These are phyloP conservation scores for Lasioglossum lativentre DNA, from an alignment of 2,888 invertebrate genomes.

Conservation along the genomic window DNA sequence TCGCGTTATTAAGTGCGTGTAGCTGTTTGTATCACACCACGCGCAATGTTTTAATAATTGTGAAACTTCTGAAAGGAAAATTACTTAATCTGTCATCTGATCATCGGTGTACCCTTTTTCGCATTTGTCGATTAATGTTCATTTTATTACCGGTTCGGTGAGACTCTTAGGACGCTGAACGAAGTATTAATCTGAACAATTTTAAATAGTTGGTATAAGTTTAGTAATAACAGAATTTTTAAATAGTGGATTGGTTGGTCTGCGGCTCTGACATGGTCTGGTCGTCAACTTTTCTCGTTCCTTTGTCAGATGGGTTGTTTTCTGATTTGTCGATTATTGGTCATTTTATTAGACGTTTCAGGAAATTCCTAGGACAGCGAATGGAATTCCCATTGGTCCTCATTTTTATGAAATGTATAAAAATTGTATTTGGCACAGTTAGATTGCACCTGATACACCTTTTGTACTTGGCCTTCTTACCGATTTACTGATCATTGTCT, in stretches of 20 bases:
- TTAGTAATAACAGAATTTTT: background rate
- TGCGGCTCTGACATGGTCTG: background rate
- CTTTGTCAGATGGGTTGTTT: too few species aligned
- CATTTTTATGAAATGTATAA: too few species aligned
- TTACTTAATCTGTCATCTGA: background rate
- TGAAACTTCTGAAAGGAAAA: background rate
- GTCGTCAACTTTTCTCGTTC: background rate
- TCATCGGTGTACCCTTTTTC: background rate
- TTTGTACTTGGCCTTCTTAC: background rate
- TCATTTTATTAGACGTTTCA: background rate
- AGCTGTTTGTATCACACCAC: background rate
- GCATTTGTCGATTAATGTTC: too few species aligned
- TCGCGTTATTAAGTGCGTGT: background rate
- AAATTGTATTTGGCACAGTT: too few species aligned
- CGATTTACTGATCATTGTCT: background rate
- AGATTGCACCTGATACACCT: too few species aligned
- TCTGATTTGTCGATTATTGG: background rate
- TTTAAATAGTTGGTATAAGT: background rate
- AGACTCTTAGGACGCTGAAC: background rate
- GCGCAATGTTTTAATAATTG: background rate
- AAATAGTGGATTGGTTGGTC: too few species aligned
- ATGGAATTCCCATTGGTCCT: too few species aligned
- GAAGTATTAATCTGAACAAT: background rate
- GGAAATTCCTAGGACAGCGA: too few species aligned
- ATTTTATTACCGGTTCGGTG: background rate